These are phyloP conservation scores for Trachelus iudaicus DNA, from an alignment of 2,888 invertebrate genomes.

Conservation along the genomic window DNA sequence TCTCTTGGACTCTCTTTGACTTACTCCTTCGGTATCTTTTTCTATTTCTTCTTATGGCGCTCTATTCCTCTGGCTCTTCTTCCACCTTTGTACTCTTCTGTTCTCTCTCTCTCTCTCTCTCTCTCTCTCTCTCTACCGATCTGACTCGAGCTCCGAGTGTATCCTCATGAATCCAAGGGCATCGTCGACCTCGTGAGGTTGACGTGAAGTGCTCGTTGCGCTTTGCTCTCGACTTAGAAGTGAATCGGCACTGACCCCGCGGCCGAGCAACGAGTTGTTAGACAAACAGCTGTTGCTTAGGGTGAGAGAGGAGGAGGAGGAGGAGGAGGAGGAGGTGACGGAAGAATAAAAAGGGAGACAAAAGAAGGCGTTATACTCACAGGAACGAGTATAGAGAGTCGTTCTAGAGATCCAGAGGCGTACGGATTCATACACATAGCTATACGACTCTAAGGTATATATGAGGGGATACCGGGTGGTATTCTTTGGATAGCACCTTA, in stretches of 20 bases:
- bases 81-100: not conserved
- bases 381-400: not conserved
- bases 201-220: not conserved
- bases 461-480: not conserved
- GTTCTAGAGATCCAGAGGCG: not conserved
- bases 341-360: not conserved
- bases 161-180: not conserved
- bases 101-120: not conserved
- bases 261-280: slow-evolving; percentile 46
- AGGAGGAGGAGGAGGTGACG: not conserved
- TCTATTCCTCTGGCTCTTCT: not conserved
- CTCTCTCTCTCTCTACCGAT: not conserved
- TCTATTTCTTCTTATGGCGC: not conserved
- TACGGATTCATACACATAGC: not conserved
- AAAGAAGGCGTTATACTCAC: not conserved
- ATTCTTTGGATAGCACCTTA: not conserved
- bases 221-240: slow-evolving; percentile 4
- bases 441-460: not conserved
- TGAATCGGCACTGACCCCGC: slow-evolving; percentile 47
- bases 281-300: slow-evolving; percentile 42
- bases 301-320: not conserved
- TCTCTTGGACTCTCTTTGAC: not conserved
- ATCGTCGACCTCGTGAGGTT: not conserved
- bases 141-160: not conserved
- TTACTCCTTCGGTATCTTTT: not conserved